Percentiles rank a stretch among this genome's conserved stretches.
Conservation (phyloP, 2,113 vertebrate species). For the Petrocephalus microphthalmus region DNA sequence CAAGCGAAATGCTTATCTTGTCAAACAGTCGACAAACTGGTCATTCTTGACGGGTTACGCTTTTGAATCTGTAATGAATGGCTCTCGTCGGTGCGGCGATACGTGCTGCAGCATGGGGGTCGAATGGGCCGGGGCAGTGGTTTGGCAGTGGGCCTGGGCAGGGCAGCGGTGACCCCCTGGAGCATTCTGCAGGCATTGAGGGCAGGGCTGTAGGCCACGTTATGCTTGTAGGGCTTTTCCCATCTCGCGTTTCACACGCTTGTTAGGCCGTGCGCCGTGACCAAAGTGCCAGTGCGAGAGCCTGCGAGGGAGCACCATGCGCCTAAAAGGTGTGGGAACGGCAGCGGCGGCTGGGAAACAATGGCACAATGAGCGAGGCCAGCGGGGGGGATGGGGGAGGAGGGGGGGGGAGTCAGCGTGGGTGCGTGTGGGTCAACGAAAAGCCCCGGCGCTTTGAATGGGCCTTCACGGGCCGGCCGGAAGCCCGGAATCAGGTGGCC, state of each 20-base stretch:
- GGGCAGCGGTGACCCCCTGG: neutral
- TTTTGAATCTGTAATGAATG: neutral
- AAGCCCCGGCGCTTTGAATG: neutral
- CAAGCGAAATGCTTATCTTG: neutral
- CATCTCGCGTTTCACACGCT: neutral
- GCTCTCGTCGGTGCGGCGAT: neutral
- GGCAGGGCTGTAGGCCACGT: neutral
- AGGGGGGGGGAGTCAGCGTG: neutral
- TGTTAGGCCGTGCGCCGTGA: neutral
- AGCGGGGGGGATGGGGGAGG: too few relatives aligned
- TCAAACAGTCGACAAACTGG: neutral
- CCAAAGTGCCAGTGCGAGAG: neutral
- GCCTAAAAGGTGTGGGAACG: slow-evolving; percentile 1
- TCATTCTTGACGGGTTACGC: neutral
- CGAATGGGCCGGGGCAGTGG: neutral
- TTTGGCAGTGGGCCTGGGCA: neutral
- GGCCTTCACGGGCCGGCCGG: neutral
- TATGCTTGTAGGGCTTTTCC: neutral
- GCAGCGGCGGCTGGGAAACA: neutral
- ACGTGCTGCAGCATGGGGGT: neutral
- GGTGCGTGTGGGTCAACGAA: neutral
- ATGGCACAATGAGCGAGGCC: neutral
- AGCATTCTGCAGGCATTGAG: neutral
- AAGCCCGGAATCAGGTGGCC: neutral
- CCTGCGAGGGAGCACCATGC: neutral